Evolutionary conservation across 2,888 invertebrate species (phyloP).

Genomic region (Dorcus parallelipipedus): DNA sequence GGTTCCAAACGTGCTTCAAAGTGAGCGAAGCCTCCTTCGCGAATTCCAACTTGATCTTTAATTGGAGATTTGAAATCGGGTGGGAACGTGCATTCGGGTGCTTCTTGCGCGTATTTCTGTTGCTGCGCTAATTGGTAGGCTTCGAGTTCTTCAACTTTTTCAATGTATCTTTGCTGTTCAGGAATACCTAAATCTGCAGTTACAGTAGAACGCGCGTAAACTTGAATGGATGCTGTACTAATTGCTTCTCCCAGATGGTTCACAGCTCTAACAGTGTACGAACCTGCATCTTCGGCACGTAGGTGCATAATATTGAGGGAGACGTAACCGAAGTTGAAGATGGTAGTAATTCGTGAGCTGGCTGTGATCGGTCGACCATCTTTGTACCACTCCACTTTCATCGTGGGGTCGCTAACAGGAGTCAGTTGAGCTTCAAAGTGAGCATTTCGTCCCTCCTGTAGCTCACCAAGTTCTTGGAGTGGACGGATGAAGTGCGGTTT

Average conservation of each 20-base stretch:
- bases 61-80: conserved; percentile 89
- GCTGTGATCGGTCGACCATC: conserved; percentile 93
- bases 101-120: conserved; percentile 75
- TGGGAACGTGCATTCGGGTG: conserved; percentile 72
- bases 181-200: conserved; percentile 79
- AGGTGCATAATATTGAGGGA: conserved; percentile 98
- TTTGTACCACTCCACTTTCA: conserved; percentile 95
- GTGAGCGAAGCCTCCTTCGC: conserved; percentile 92
- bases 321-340: conserved; percentile 99
- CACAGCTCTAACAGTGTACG: conserved; percentile 87
- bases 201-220: conserved; percentile 76
- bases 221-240: conserved; percentile 74
- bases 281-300: conserved; percentile 96
- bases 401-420: conserved; percentile 88
- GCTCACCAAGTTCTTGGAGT: conserved; percentile 79
- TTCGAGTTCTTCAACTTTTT: conserved; percentile 88
- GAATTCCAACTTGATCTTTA: conserved; percentile 79
- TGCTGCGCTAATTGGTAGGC: conserved; percentile 81
- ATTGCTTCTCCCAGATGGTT: conserved; percentile 89
- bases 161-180: conserved; percentile 86
- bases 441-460: conserved; percentile 87
- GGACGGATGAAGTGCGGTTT: conserved; percentile 86
- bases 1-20: conserved; percentile 95
- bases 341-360: conserved; percentile 94
- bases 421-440: conserved; percentile 91